Base-by-base conservation (phyloP, 2,888 invertebrate genomes). In the Macrophya annulata region DNA sequence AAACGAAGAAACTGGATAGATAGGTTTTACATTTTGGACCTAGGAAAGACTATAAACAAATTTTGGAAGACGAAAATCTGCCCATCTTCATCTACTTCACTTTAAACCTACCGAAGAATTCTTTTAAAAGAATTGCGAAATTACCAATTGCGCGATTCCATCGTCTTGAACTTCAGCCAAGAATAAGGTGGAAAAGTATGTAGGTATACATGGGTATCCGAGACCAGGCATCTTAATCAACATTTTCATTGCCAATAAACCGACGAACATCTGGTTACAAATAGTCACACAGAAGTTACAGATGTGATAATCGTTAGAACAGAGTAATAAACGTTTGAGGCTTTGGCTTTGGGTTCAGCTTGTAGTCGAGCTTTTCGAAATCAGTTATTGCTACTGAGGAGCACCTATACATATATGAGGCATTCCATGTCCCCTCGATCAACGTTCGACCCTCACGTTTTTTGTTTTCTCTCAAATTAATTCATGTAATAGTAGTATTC, bases 201-300 rank as follows among this genome's bases (percentile, higher is more conserved):
- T 17, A n/a, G n/a, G n/a, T 48, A 48, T 48, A 51, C 17, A 21
- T 62, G 25, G 12, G 25, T 62, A 62, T 62, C 62, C 21, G 62
- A 25, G 62, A 12, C 25, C 4, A 12, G 25, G 62, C 62, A 62
- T 62, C 62, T 62, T 62, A 25, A 62, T 74, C 74, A 74, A 45
- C 43, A 43, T 74, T 31, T 74, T 74, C 43, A 43, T 45, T 74
- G 45, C 40, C 48, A 74, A 74, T 74, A 45, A 74, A 74, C n/a
- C 37, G 45, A 45, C 45, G 45, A 74, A 74, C 74, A 74, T 74
- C 74, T 62, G 62, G 62, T 25, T 12, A 62, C 62, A 21, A 62
- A 25, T 62, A 62, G 62, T 12, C 21, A 62, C 25, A 12, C 10
- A 62, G 12, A 25, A 62, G 62, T 62, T 25, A 62, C 62, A 62